Base-by-base conservation (phyloP, 2,797 vertebrate genomes). In the Dryobates pubescens region DNA sequence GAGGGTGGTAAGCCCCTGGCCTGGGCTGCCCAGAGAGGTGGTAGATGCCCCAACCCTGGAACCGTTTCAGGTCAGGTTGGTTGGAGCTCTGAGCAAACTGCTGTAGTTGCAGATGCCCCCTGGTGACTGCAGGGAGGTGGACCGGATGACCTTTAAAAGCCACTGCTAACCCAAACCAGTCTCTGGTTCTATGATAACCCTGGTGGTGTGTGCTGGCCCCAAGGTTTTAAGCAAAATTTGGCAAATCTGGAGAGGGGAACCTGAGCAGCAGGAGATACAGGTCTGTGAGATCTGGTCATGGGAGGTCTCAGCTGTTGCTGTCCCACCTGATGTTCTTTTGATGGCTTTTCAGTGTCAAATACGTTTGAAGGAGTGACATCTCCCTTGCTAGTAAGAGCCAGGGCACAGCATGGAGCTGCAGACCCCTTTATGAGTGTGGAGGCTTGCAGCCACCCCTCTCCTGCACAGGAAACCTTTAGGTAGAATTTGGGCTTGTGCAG, bases 271-370 rank as follows among this genome's bases (percentile, higher is more conserved):
- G 5, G 19, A 4, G 38, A 5, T 7, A 4, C 0, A 3, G 9
- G 36, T 10, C 27, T 5, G 29, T 0, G 23, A 6, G 6, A 7
- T 9, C 30, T 8, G 61, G 18, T 8, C 7, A 5, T 4, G 15
- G 7, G 24, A 7, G 14, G 29, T 23, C 30, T 34, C 16, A 7
- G 36, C 36, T 56, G 47, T 3, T n/a, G 19, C 62, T 23, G 43
- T 3, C 27, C 24, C 27, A 6, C 0, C 0, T 24, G 38, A 30
- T 4, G n/a, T 16, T 30, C 2, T 2, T 4, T n/a, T 8, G 56
- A n/a, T 36, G 27, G n/a, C 2, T 9, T 29, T 43, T 23, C 14
- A 2, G 24, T 2, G 8, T 7, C 51, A n/a, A 17, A 41, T 10
- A 7, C 2, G 1, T 1, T 7, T 0, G 13, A 12, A 43, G 30